phyloP scores from a whole-genome alignment of 2,113 vertebrate genomes.

The Callospermophilus lateralis region DNA sequence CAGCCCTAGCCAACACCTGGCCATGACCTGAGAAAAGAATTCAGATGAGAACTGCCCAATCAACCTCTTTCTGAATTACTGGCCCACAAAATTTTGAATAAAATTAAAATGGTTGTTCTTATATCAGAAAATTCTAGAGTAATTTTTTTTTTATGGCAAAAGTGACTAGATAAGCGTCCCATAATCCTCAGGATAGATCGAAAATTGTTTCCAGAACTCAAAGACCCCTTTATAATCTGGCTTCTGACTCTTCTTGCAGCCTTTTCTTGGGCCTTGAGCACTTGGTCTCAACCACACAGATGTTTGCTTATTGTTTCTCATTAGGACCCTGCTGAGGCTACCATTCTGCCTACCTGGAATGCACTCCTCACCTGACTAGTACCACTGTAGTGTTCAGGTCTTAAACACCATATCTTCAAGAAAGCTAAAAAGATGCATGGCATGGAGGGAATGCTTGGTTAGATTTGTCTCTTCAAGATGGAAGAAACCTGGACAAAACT shows the following conservation, averaged over 20 bases:
- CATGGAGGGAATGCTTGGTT: not conserved
- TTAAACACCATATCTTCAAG: not conserved
- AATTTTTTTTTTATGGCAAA: not conserved
- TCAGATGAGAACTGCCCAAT: not conserved
- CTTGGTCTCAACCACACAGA: not conserved
- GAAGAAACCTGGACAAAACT: not conserved
- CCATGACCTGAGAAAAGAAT: not conserved
- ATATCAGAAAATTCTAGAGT: not conserved
- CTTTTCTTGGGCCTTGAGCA: not conserved
- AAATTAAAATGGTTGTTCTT: not conserved
- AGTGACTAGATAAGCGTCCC: not conserved
- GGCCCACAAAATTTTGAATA: not conserved
- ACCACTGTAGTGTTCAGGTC: not conserved
- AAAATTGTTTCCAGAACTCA: not conserved
- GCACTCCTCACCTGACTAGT: not conserved
- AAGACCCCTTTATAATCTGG: not conserved
- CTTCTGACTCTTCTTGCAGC: not conserved
- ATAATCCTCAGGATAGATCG: not conserved
- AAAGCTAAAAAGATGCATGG: not conserved
- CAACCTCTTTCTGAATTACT: not conserved
- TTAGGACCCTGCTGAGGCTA: not conserved
- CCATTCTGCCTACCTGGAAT: not conserved
- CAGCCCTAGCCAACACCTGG: not conserved
- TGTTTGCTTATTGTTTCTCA: not conserved
- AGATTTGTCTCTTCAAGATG: not conserved